phyloP scores from a whole-genome alignment of 2,113 vertebrate genomes.

The Erpornis zantholeuca region DNA sequence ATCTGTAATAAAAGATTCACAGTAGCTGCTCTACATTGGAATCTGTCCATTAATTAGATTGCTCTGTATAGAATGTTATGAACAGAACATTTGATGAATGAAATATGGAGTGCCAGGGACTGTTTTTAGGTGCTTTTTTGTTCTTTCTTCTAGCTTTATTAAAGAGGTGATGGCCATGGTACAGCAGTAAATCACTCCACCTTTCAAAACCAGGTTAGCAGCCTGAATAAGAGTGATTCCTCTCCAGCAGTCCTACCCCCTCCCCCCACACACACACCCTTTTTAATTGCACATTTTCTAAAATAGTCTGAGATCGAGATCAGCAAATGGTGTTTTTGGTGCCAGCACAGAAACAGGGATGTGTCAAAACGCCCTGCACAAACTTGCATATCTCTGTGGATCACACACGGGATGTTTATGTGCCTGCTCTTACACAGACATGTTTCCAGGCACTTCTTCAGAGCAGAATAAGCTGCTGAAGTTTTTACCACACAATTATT shows the following conservation, averaged over 20 bases:
- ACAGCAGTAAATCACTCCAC: background rate
- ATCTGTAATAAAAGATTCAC: background rate
- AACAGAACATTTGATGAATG: background rate
- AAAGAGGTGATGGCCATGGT: background rate
- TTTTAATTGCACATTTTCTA: slow-evolving; percentile 15
- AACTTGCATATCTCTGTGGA: background rate
- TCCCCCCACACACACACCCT: background rate
- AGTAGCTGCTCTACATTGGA: background rate
- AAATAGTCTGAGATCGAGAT: background rate
- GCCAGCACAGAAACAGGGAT: background rate
- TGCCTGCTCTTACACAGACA: background rate
- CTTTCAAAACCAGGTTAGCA: background rate
- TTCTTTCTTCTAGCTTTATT: background rate
- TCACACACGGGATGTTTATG: background rate
- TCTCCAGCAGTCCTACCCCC: background rate
- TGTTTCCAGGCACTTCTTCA: background rate
- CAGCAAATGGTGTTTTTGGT: background rate
- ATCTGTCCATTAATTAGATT: background rate
- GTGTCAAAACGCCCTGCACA: background rate
- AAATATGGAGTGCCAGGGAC: background rate
- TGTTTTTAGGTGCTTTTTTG: background rate
- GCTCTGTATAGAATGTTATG: background rate
- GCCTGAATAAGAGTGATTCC: background rate
- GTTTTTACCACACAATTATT: background rate
- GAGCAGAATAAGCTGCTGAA: background rate